A percentile compares a stretch with the other conserved stretches of the same genome.
phyloP scores from a whole-genome alignment of 2,113 vertebrate species.

The Strix uralensis region DNA sequence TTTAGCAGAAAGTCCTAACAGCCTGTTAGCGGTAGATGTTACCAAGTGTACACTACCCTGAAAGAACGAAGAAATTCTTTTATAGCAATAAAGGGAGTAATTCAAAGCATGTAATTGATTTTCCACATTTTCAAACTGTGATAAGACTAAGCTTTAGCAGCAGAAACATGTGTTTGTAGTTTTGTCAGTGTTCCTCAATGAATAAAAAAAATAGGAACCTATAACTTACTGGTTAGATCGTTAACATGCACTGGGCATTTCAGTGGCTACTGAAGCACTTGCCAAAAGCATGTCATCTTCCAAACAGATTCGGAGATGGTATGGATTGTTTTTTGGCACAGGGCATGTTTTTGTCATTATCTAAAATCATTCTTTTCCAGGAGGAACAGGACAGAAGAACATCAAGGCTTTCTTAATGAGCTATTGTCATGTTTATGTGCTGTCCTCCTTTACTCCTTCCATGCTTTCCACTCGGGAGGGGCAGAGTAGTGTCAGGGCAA shows the following conservation, averaged over 20 bases:
- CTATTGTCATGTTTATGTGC: neutral
- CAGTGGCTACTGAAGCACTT: conserved; percentile 58
- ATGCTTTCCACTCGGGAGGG: neutral
- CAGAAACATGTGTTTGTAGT: conserved; percentile 75
- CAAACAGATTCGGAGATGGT: neutral
- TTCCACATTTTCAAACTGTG: conserved; percentile 74
- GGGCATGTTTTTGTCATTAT: conserved; percentile 10
- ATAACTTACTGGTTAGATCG: conserved; percentile 38
- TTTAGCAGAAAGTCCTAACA: conserved; percentile 73
- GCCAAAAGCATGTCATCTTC: conserved; percentile 40
- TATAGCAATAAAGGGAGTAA: conserved; percentile 64
- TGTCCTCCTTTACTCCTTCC: neutral
- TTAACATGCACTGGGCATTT: conserved; percentile 64
- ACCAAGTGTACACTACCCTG: conserved; percentile 48
- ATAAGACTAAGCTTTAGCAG: conserved; percentile 72
- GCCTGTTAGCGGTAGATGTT: conserved; percentile 70
- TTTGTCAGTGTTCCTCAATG: conserved; percentile 59
- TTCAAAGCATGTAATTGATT: conserved; percentile 76
- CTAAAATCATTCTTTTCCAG: neutral
- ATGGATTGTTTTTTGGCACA: neutral
- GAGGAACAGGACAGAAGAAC: neutral
- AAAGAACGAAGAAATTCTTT: conserved; percentile 72
- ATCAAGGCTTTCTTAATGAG: neutral
- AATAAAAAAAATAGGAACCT: conserved; percentile 5
- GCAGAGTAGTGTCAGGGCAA: neutral